Percentiles rank a stretch among this genome's conserved stretches.
phyloP scores from a whole-genome alignment of 1,140 invertebrate genomes.

The Atta cephalotes region DNA sequence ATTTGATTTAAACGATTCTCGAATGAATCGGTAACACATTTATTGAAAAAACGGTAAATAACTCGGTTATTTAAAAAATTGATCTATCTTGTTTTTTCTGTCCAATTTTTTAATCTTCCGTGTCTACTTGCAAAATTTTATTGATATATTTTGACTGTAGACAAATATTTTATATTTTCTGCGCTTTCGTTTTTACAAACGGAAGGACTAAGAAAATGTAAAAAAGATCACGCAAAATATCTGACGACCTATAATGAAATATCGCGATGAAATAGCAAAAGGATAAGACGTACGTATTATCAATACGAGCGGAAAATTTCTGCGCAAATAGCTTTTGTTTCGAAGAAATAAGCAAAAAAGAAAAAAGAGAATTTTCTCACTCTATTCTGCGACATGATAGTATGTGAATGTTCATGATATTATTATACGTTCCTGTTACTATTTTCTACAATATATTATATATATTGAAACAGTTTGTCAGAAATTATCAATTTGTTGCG shows the following conservation, averaged over 20 bases:
- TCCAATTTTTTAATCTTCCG: neutral
- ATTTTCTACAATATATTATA: neutral
- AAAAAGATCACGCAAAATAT: neutral
- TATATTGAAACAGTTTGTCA: constrained; percentile 28
- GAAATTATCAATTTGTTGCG: constrained; percentile 36
- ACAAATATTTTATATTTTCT: constrained; percentile 21
- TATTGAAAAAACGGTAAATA: constrained; percentile 35
- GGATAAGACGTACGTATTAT: neutral
- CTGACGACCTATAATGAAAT: neutral
- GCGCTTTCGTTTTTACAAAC: constrained; percentile 11
- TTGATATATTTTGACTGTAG: neutral
- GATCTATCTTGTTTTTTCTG: neutral
- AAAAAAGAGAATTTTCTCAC: constrained; percentile 16
- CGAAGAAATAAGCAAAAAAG: constrained; percentile 29
- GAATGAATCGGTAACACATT: constrained; percentile 10
- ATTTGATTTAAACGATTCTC: neutral
- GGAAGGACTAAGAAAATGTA: neutral
- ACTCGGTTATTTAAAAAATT: constrained; percentile 22
- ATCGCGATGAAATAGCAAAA: neutral
- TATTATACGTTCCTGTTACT: constrained; percentile 13
- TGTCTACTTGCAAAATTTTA: constrained; percentile 22
- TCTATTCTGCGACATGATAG: neutral
- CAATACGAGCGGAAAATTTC: constrained; percentile 4
- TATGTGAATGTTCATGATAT: constrained; percentile 3
- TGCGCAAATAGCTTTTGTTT: neutral